A percentile compares a stretch with the other conserved stretches of the same genome.
These are phyloP conservation scores for Drosophila demipolita DNA, from an alignment of 2,888 invertebrate genomes.

Conservation along the genomic window DNA sequence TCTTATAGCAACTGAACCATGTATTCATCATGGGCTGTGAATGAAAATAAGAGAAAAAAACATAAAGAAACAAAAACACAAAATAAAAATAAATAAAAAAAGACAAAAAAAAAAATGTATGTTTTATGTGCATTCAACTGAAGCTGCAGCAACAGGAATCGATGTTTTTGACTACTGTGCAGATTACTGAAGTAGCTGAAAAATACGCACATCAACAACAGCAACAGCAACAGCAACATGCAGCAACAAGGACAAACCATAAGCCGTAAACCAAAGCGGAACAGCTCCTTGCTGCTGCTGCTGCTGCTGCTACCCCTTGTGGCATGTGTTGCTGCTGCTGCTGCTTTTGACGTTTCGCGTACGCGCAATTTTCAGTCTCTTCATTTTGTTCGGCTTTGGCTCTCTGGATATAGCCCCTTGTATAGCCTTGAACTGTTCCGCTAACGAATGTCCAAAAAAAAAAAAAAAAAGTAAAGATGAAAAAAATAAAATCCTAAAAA, in stretches of 20 bases:
- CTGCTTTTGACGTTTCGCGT: slow-evolving; percentile 29
- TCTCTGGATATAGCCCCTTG: not conserved
- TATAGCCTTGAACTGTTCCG: slow-evolving; percentile 34
- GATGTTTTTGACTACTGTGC: slow-evolving; percentile 6
- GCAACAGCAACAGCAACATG: not conserved
- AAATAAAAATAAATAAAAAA: not conserved
- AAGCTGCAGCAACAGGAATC: not conserved
- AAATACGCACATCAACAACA: not conserved
- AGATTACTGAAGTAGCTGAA: slow-evolving; percentile 9
- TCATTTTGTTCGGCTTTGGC: slow-evolving; percentile 19
- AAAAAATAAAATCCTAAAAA: not conserved
- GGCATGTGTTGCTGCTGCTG: not conserved
- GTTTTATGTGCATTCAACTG: slow-evolving; percentile 9
- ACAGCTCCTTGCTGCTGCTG: slow-evolving; percentile 1
- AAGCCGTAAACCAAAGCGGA: slow-evolving; percentile 11
- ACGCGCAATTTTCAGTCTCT: slow-evolving; percentile 42
- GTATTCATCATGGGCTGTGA: not conserved
- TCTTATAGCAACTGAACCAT: not conserved
- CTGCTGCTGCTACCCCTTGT: slow-evolving; percentile 1
- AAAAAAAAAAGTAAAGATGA: not conserved
- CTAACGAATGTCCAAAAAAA: slow-evolving; percentile 39
- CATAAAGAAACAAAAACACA: not conserved
- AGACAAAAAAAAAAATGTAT: not conserved
- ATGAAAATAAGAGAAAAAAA: not conserved
- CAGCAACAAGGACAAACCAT: not conserved